phyloP scores from a whole-genome alignment of 2,888 invertebrate species.

The Oscheius sp. region DNA sequence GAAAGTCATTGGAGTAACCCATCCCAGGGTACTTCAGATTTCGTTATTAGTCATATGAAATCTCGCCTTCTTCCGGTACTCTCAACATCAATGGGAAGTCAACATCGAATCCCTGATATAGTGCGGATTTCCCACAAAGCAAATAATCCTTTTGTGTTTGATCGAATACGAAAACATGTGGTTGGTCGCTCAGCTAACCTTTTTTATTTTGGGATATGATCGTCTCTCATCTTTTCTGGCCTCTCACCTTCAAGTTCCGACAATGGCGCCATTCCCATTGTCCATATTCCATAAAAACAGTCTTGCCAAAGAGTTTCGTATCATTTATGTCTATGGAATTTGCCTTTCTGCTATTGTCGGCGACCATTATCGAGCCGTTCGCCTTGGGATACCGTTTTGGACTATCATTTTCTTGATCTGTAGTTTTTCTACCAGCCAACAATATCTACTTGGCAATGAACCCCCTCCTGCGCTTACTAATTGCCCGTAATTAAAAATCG shows the following conservation, averaged over 20 bases:
- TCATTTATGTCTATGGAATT: background rate
- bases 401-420: background rate
- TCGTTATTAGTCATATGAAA: background rate
- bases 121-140: constrained; percentile 34
- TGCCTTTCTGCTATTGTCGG: background rate
- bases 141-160: constrained; percentile 23
- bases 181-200: background rate
- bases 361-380: background rate
- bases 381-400: background rate
- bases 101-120: constrained; percentile 34
- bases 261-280: too few species aligned
- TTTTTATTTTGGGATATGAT: background rate
- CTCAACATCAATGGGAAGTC: background rate
- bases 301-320: background rate
- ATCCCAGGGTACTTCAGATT: constrained; percentile 6
- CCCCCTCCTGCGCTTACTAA: constrained; percentile 26
- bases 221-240: background rate
- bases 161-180: constrained; percentile 15
- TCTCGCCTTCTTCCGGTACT: constrained; percentile 9
- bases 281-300: too few species aligned
- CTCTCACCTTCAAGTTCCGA: background rate
- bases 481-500: constrained; percentile 34
- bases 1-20: constrained; percentile 25
- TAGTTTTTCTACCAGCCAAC: background rate
- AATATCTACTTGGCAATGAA: background rate